Base-by-base conservation (phyloP, 1,140 invertebrate genomes). In the Bombus impatiens region DNA sequence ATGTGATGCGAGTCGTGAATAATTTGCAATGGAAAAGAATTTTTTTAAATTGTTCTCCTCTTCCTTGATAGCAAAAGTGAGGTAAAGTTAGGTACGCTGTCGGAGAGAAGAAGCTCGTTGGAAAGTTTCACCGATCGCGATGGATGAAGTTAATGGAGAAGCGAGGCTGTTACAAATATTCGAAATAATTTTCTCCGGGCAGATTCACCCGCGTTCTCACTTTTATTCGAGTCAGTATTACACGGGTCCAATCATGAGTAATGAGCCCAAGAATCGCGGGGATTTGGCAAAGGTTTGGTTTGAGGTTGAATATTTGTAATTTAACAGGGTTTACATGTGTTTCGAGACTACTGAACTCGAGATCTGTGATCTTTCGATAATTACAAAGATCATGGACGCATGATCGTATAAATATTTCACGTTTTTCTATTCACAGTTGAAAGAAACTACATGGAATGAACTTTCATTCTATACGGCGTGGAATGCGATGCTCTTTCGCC, bases 151-250 rank as follows among this genome's bases (percentile, higher is more conserved):
- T 25, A 47, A 47, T 47, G 22, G 9, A n/a, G 37, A 32, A 12
- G 22, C 47, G 35, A 57, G 12, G 25, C 12, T 15, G 37, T 35
- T 18, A 10, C 10, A 75, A 13, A 18, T 28, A 1, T 35, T 47
- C 10, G 57, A n/a, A 32, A 57, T 12, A 47, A 22, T n/a, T 84
- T 68, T 35, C 10, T 25, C 59, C 37, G 44, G 37, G 2, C 42
- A 32, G 68, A 82, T 70, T 53, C 65, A 35, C 10, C 71, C 59
- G 59, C 25, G 83, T 81, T 87, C 82, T 87, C 83, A 87, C 83
- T 87, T 87, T 87, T 87, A 80, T 82, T 75, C 57, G 44, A 67
- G 59, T 62, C 59, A 10, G 57, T 47, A 35, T 76, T 82, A 53
- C 75, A 40, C 44, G n/a, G 40, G 35, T 28, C 42, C 70, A 71